Percentiles rank a stretch among this genome's conserved stretches.
Conservation (phyloP, 2,113 vertebrate species). For the Struthidea cinerea region DNA sequence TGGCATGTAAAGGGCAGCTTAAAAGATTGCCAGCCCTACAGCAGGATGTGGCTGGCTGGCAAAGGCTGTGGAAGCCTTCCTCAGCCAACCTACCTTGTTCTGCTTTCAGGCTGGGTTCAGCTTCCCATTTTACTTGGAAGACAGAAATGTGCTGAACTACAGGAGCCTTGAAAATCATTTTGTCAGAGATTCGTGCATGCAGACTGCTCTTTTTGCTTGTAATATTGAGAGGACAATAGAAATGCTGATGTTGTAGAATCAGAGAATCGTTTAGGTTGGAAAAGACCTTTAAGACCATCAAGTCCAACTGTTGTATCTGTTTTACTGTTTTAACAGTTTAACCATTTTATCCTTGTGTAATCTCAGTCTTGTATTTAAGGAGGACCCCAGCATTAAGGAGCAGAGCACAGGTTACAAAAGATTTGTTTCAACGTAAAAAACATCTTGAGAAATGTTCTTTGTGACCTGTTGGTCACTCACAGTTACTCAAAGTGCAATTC, state of each 20-base stretch:
- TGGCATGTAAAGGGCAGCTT: neutral
- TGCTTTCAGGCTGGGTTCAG: neutral
- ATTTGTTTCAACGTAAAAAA: neutral
- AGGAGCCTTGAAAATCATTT: neutral
- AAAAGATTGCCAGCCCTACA: neutral
- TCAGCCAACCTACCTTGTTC: neutral
- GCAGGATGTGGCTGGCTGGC: neutral
- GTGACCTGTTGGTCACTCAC: neutral
- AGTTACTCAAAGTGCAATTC: neutral
- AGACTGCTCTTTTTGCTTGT: neutral
- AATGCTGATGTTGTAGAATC: neutral
- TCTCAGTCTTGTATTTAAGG: neutral
- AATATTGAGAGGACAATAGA: neutral
- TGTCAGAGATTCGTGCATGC: neutral
- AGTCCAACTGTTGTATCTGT: neutral
- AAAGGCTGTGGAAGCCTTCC: neutral
- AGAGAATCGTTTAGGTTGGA: neutral
- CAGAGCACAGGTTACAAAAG: neutral
- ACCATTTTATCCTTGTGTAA: neutral
- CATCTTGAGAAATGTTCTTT: neutral
- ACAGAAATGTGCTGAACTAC: neutral
- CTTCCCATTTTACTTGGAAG: neutral
- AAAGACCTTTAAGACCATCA: neutral
- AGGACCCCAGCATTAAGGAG: neutral
- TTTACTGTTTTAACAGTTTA: neutral